phyloP scores from a whole-genome alignment of 1,140 invertebrate genomes.

The Diploscapter pachys region DNA sequence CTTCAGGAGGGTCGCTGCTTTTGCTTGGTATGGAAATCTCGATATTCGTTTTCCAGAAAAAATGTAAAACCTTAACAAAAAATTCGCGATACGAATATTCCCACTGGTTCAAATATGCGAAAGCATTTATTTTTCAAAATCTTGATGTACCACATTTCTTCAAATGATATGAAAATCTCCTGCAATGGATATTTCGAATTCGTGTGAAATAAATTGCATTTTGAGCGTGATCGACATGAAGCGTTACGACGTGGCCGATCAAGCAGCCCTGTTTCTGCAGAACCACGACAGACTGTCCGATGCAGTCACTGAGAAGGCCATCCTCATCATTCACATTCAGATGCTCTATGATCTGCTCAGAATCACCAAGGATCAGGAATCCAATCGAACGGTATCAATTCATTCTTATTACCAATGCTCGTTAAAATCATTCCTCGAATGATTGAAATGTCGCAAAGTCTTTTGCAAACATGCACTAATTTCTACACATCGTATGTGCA shows the following conservation, averaged over 20 bases:
- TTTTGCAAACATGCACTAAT: not conserved
- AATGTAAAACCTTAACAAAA: no score
- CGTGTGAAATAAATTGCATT: not conserved
- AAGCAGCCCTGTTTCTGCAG: conserved; percentile 13
- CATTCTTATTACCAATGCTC: no score
- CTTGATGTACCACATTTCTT: no score
- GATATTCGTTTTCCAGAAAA: no score
- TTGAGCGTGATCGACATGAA: conserved; percentile 18
- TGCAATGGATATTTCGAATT: no score
- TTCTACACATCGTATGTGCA: not conserved
- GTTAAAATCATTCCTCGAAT: no score
- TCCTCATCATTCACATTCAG: conserved; percentile 23
- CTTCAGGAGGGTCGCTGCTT: conserved; percentile 84
- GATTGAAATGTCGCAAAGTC: no score
- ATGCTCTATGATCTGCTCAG: conserved; percentile 17
- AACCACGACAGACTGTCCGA: conserved; percentile 5
- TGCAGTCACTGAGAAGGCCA: conserved; percentile 20
- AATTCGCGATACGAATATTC: no score
- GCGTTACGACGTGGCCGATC: conserved; percentile 23
- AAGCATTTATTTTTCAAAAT: no score
- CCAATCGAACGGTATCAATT: not conserved
- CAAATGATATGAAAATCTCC: no score
- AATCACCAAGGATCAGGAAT: conserved; percentile 17
- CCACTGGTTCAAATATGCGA: no score
- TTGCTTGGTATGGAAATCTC: conserved; percentile 66